These are phyloP conservation scores for Pararge aegeria DNA, from an alignment of 1,140 invertebrate genomes.

Conservation along the genomic window DNA sequence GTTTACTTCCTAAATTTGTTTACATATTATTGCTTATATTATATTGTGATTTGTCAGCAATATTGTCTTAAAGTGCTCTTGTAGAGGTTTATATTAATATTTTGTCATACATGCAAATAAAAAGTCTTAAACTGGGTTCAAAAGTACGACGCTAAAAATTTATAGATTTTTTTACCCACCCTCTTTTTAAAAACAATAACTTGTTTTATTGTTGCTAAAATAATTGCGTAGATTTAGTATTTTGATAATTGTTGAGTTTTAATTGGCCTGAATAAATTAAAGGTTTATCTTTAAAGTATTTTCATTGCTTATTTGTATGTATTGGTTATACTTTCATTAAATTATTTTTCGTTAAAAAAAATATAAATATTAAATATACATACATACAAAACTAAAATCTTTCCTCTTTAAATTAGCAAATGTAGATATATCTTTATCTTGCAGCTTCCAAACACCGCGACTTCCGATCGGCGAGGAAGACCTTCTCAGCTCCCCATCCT, in stretches of 20 bases:
- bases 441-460: slow-evolving; percentile 40
- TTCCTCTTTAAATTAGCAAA: too few species aligned
- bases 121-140: neutral
- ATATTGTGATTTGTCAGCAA: neutral
- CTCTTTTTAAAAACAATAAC: neutral
- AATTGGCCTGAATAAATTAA: too few species aligned
- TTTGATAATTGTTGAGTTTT: neutral
- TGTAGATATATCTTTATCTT: slow-evolving; percentile 40
- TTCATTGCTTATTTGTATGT: too few species aligned
- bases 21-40: neutral
- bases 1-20: neutral
- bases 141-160: neutral
- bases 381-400: too few species aligned
- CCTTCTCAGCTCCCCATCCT: slow-evolving; percentile 56
- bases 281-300: too few species aligned
- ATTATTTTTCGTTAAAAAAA: too few species aligned
- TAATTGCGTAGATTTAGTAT: neutral
- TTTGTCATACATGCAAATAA: neutral
- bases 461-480: slow-evolving; percentile 48
- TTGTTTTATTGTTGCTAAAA: neutral
- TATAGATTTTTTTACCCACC: neutral
- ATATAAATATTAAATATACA: too few species aligned
- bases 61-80: neutral
- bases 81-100: neutral
- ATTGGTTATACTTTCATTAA: too few species aligned